Evolutionary conservation across 92 coral and sea anemone genomes (phyloP), one percentile per base, ranked within the genome.

Genomic region (Palythoa grandis): DNA sequence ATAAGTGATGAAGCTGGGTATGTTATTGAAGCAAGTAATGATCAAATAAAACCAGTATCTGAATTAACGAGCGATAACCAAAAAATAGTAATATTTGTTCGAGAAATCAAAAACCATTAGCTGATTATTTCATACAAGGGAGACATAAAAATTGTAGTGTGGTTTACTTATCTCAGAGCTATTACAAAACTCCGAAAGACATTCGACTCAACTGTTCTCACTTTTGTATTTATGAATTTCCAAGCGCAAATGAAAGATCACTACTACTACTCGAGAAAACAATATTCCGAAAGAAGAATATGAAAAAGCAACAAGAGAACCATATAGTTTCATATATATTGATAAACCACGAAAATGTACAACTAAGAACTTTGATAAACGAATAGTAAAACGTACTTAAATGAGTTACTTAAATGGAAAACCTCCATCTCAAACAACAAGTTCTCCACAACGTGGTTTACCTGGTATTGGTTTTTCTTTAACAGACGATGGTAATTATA

Each of bases 121-220:
- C 7, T 16, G 13, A 11, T 16, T 66, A 66, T 24, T 66, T 66
- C 19, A 66, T 66, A 3, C 3, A 24, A 24, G 71, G 71, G 1
- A 25, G 48, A 57, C 71, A 78, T 57, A 78, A 78, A 24, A 78
- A 78, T 20, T 60, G 84, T 78, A 2, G 8, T 2, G 84, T 54
- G 3, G 24, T 78, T 5, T 78, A 78, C 22, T n/a, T 77, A 2
- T 4, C 4, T 58, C 82, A 77, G 16, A 5, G 15, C 7, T 63
- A 5, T n/a, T 63, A 16, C 9, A 63, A 63, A 22, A 56, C 35
- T 1, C 84, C 14, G 5, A 74, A 74, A 74, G 47, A 29, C 24
- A 74, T 74, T 2, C 1, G 84, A 53, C 16, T 78, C 2, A 78
- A 78, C 19, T 78, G 84, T 57, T 56, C 72, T 78, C 84, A 78